Evolutionary conservation across 2,888 invertebrate genomes (phyloP).

Genomic region (Prenolepis imparis): DNA sequence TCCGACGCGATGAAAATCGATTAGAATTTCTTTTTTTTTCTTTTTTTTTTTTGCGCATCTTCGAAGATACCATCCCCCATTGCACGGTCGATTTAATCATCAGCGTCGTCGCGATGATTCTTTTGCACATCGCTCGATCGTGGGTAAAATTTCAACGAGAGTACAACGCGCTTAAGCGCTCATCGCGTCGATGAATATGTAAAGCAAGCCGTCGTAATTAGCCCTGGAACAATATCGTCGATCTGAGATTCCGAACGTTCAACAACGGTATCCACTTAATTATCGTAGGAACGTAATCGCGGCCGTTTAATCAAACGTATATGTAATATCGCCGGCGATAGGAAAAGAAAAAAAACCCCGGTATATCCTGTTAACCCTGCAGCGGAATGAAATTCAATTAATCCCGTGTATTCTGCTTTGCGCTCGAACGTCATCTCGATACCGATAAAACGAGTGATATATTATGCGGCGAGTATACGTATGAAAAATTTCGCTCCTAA

Average conservation of each 20-base stretch:
- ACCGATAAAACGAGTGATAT: constrained; percentile 43
- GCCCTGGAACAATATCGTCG: constrained; percentile 40
- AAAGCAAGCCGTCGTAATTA: constrained; percentile 40
- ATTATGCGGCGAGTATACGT: background rate
- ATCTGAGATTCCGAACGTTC: constrained; percentile 36
- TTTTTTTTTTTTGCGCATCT: constrained; percentile 41
- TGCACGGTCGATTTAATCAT: background rate
- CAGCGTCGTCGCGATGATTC: constrained; percentile 12
- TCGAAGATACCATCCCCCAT: constrained; percentile 13
- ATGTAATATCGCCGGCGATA: constrained; percentile 16
- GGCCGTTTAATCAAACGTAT: constrained; percentile 53
- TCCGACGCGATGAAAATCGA: constrained; percentile 45
- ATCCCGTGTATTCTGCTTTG: constrained; percentile 31
- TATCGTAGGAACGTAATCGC: constrained; percentile 41
- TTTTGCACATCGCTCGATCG: constrained; percentile 21
- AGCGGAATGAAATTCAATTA: constrained; percentile 39
- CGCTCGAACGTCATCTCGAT: constrained; percentile 26
- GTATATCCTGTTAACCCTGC: constrained; percentile 43
- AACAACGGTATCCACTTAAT: constrained; percentile 48
- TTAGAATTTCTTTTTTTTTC: constrained; percentile 65
- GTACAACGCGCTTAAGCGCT: background rate
- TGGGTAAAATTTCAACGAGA: constrained; percentile 32
- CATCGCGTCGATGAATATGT: constrained; percentile 46
- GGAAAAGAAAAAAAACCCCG: background rate
- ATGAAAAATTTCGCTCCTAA: background rate